Base-by-base conservation (phyloP, 2,888 invertebrate genomes). In the Tipula vernalis region DNA sequence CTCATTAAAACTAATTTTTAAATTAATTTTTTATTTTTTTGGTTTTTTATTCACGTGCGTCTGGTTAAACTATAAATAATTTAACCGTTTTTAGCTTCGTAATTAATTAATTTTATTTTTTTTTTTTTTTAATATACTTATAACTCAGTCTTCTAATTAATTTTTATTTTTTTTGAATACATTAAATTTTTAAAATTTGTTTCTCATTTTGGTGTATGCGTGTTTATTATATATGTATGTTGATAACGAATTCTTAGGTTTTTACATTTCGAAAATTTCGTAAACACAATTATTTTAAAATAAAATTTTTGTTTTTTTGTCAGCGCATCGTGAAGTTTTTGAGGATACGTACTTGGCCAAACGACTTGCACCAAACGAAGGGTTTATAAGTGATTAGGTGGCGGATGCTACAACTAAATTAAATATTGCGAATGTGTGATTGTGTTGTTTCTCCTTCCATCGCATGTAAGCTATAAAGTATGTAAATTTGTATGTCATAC, bases 131-230 rank as follows among this genome's bases (percentile, higher is more conserved):
- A 71, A 71, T 71, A 28, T 71, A 28, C 28, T 71, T 71, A 71
- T 71, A 71, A 71, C 71, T 71, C 71, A 71, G 71, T 71, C 71
- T 71, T 71, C 71, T 71, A 71, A 71, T 71, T 71, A 71, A 71
- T 71, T 71, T 71, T 71, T 71, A 8, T 71, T 71, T 71, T n/a
- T 51, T 15, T 51, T 71, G 18, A 71, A 71, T 71, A 71, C 71
- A 8, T 15, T 8, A 10, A 18, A 28, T 28, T 71, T 71, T 71
- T 71, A 71, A 71, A 71, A 71, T 71, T 71, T 28, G 28, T 18
- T 28, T 71, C 3, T 28, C 10, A 28, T 10, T 28, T 71, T 71
- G 71, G 18, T 71, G 28, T 71, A 71, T 28, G 18, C n/a, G 71
- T 71, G 10, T 18, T 2, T 15, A 6, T 51, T 51, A 51, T 39